Conservation (phyloP, 2,113 vertebrate species). For the Formicarius rufipectus region DNA sequence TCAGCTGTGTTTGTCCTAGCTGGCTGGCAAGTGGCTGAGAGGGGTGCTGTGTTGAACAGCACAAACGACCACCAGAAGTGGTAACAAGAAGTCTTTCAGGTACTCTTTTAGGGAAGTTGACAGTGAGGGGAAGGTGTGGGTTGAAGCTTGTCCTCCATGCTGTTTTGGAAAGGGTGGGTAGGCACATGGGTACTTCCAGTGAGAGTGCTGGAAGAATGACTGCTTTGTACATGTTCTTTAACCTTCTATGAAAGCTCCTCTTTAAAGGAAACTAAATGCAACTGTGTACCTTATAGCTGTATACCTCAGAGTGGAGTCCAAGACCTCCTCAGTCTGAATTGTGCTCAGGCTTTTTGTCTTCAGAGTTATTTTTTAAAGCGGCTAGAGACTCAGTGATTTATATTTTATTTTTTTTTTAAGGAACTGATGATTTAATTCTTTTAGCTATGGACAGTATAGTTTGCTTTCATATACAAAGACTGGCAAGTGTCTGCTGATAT, state of each 20-base stretch:
- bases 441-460: neutral
- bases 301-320: neutral
- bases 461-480: neutral
- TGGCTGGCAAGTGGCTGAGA: neutral
- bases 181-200: neutral
- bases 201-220: neutral
- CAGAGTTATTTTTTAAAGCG: neutral
- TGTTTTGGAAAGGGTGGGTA: neutral
- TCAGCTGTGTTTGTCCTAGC: neutral
- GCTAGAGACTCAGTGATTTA: neutral
- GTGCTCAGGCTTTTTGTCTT: neutral
- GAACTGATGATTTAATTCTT: neutral
- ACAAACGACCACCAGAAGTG: neutral
- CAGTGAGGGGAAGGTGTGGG: neutral
- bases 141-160: neutral
- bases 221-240: conserved; percentile 6
- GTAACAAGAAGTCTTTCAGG: neutral
- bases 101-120: neutral
- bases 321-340: neutral
- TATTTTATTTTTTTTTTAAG: neutral
- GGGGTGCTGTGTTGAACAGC: neutral
- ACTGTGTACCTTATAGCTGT: neutral
- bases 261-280: conserved; percentile 56
- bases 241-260: conserved; percentile 59
- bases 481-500: neutral